A percentile compares a stretch with the other conserved stretches of the same genome.
Conservation (phyloP, 2,113 vertebrate species). For the Hippocampus abdominalis region DNA sequence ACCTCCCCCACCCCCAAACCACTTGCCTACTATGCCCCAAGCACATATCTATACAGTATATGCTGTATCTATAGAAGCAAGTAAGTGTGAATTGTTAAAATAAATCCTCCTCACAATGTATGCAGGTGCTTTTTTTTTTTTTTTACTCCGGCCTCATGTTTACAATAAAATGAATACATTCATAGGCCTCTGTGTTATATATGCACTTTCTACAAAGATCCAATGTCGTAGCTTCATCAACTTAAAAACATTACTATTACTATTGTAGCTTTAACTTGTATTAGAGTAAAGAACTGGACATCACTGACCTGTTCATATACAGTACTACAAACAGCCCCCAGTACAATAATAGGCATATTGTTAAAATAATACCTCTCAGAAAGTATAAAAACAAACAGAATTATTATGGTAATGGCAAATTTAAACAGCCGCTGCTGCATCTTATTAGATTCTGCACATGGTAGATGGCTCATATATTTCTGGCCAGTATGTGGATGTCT, state of each 20-base stretch:
- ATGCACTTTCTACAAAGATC: neutral
- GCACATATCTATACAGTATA: neutral
- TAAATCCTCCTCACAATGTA: no score
- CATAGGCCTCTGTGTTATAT: no score
- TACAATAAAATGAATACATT: no score
- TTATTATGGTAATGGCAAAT: neutral
- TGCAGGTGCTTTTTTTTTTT: neutral
- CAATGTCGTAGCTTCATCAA: neutral
- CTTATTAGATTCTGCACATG: neutral
- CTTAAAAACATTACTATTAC: neutral
- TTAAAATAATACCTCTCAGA: neutral
- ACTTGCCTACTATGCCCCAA: no score
- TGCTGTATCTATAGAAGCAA: no score
- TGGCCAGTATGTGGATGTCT: neutral
- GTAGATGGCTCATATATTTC: neutral
- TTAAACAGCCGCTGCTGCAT: neutral
- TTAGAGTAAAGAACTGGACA: neutral
- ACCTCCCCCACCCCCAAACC: neutral
- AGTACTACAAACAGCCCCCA: neutral
- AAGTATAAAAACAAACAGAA: neutral
- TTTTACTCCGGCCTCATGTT: neutral
- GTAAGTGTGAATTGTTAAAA: no score
- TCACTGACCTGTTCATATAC: neutral
- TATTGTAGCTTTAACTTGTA: neutral
- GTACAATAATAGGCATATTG: neutral